Conservation (phyloP, 2,888 invertebrate genomes). For the Cistogaster globosa region DNA sequence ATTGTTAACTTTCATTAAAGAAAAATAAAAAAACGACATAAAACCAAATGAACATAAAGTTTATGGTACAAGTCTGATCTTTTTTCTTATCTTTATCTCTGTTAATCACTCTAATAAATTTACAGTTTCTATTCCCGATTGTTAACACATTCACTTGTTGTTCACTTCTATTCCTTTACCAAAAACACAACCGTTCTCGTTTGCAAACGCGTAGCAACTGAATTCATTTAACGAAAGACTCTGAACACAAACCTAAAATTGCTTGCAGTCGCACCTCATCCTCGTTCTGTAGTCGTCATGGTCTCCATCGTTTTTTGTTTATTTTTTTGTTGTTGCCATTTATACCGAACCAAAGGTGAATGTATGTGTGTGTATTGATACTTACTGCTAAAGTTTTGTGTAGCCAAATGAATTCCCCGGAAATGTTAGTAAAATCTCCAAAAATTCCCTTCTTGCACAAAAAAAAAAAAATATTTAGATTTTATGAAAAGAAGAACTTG, state of each 20-base stretch:
- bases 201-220: conserved; percentile 76
- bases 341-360: conserved; percentile 8
- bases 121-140: conserved; percentile 63
- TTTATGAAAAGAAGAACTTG: no score
- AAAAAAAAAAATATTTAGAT: background rate
- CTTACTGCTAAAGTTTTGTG: background rate
- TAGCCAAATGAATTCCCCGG: conserved; percentile 8
- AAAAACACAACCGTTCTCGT: conserved; percentile 74
- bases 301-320: conserved; percentile 1
- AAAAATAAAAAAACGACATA: conserved; percentile 7
- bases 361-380: conserved; percentile 5
- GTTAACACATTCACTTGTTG: conserved; percentile 49
- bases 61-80: conserved; percentile 49
- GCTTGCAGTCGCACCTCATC: conserved; percentile 10
- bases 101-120: conserved; percentile 45
- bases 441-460: background rate
- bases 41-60: conserved; percentile 34
- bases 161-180: conserved; percentile 44
- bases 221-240: conserved; percentile 75
- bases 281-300: conserved; percentile 27
- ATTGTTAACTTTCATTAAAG: conserved; percentile 51
- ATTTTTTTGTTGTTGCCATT: conserved; percentile 5
- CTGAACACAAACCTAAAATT: conserved; percentile 73
- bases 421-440: background rate
- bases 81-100: conserved; percentile 10